These are phyloP conservation scores for Meloidogyne hapla DNA, from an alignment of 1,140 invertebrate genomes.

Conservation along the genomic window DNA sequence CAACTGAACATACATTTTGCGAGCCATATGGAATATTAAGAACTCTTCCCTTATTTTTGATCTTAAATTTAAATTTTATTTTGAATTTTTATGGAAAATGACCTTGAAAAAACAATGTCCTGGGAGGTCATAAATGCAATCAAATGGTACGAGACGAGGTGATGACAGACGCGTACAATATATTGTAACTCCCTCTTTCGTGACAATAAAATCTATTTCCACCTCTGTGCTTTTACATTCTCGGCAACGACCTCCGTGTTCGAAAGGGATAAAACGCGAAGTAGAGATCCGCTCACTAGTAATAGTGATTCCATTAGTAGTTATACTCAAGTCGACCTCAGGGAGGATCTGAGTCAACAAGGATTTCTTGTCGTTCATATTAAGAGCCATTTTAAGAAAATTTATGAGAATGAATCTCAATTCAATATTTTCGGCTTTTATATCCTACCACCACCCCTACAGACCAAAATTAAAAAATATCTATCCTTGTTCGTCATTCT, in stretches of 20 bases:
- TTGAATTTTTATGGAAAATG: background rate
- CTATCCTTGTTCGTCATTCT: no score
- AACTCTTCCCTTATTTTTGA: no score
- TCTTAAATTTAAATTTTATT: background rate
- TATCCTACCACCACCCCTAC: no score
- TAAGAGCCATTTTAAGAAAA: slow-evolving; percentile 7
- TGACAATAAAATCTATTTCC: background rate
- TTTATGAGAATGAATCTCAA: no score
- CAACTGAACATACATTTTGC: no score
- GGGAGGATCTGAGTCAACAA: background rate
- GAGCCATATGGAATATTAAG: no score
- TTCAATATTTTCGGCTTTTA: no score
- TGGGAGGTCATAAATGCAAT: background rate
- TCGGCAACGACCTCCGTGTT: background rate
- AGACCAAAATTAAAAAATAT: no score
- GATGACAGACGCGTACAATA: background rate
- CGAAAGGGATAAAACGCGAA: background rate
- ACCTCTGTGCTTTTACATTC: background rate
- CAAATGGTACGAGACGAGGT: background rate
- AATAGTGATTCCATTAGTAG: background rate
- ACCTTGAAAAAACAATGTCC: slow-evolving; percentile 12
- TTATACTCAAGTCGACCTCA: background rate
- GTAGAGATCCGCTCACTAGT: background rate
- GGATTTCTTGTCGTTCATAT: background rate
- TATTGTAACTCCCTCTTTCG: slow-evolving; percentile 1